A percentile compares a stretch with the other conserved stretches of the same genome.
Conservation (phyloP, 2,797 vertebrate species). For the Monodelphis domestica region DNA sequence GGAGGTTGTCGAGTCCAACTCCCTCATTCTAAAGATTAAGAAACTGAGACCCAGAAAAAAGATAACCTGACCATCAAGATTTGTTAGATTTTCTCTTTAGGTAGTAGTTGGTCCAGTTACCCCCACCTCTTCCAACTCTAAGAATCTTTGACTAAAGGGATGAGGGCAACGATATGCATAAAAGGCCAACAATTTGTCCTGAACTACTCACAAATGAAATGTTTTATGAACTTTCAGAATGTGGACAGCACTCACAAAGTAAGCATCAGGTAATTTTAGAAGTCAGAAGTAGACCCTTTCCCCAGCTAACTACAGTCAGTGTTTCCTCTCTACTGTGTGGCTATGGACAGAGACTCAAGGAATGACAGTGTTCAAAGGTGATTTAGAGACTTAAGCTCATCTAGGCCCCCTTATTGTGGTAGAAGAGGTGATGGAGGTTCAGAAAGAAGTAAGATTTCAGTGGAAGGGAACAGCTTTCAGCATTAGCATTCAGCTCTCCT, state of each 20-base stretch:
- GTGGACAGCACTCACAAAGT: neutral
- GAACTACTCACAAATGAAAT: neutral
- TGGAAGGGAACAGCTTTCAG: neutral
- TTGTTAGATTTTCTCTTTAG: neutral
- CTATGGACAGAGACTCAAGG: neutral
- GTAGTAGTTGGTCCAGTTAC: neutral
- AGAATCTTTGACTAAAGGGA: neutral
- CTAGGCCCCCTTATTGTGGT: fast-evolving
- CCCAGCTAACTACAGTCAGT: neutral
- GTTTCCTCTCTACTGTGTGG: neutral
- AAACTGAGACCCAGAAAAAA: neutral
- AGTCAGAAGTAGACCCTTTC: neutral
- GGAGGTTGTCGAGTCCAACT: neutral
- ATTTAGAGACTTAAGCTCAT: neutral
- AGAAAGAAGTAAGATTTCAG: neutral
- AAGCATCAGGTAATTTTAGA: neutral
- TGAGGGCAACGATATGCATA: neutral
- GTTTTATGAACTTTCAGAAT: neutral
- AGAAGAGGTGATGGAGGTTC: neutral
- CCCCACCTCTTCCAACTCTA: neutral
- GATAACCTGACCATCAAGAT: neutral
- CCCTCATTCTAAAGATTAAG: neutral
- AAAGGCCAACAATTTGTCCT: neutral
- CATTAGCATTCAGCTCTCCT: neutral
- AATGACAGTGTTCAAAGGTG: neutral